Evolutionary conservation across 2,888 invertebrate genomes (phyloP).

Genomic region (Andrena marginata): DNA sequence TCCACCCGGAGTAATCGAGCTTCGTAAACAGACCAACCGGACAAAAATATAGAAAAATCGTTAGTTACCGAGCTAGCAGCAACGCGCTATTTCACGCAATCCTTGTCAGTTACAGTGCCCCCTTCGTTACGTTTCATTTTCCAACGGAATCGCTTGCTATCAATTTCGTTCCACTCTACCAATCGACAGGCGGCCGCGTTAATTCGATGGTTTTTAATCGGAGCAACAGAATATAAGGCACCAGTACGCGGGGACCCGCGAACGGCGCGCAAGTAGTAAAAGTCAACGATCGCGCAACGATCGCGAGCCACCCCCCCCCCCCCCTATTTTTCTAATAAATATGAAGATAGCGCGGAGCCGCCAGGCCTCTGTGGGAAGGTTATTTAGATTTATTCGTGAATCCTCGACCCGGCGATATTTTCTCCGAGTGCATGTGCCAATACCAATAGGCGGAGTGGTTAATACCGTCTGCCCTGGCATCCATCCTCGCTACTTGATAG

Average conservation of each 20-base stretch:
- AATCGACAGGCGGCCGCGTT: not conserved
- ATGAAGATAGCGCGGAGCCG: conserved; percentile 54
- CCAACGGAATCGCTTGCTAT: not conserved
- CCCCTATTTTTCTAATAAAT: conserved; percentile 37
- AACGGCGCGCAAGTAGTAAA: conserved; percentile 1
- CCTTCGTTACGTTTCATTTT: not conserved
- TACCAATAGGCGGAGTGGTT: conserved; percentile 76
- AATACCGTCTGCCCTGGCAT: conserved; percentile 74
- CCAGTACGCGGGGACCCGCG: not conserved
- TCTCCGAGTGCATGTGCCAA: conserved; percentile 71
- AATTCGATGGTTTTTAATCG: not conserved
- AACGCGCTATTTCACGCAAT: conserved; percentile 2
- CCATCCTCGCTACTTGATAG: conserved; percentile 77
- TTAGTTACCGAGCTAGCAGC: conserved; percentile 2
- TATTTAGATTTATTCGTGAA: conserved; percentile 74
- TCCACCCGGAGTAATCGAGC: not conserved
- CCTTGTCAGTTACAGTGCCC: conserved; percentile 14
- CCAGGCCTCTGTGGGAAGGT: conserved; percentile 60
- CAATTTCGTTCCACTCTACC: not conserved
- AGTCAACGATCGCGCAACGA: conserved; percentile 22
- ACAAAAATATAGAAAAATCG: not conserved
- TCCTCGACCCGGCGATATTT: conserved; percentile 70
- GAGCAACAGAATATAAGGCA: not conserved
- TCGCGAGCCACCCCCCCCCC: too few species aligned
- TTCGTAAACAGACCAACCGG: not conserved